Evolutionary conservation across 2,113 vertebrate species (phyloP), one percentile per base, ranked within the genome.

Genomic region (Aythya baeri): DNA sequence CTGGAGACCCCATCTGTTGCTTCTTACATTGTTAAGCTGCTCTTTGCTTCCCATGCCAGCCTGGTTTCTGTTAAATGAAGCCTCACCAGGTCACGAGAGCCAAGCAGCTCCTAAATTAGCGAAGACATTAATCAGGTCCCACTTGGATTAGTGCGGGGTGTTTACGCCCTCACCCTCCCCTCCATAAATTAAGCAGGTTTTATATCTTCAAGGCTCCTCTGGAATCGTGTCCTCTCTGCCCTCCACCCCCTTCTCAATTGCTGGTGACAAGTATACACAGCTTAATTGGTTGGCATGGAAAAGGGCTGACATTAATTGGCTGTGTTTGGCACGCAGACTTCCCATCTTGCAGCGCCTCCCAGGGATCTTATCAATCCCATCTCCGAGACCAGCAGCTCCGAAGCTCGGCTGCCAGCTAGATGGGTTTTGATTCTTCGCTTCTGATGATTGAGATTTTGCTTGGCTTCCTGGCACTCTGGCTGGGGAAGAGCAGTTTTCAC

Each of bases 281-380:
- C 97, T 98, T 97, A 97, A 98, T 97, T 96, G 98, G 97, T 95
- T 98, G 97, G 97, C 97, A 98, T 97, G 97, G 98, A 97, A 96
- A 93, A 96, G 96, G 91, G 88, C 96, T 97, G 97, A 94, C 96
- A 96, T 97, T 97, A 98, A 98, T 97, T 93, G 98, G 96, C 97
- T 96, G 96, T 61, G 96, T 97, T 98, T 97, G 98, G 97, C 97
- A 97, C 21, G 75, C 95, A 74, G 91, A 54, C 85, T 75, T 34
- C 92, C 96, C 67, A 11, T 78, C 88, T 82, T 77, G 52, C 95
- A 89, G 93, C 1, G 79, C 97, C 96, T 97, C 98, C 95, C 96
- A 81, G 97, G 97, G 97, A 97, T 94, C 63, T 96, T 96, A 97
- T 97, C 97, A 96, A 95, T 91, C 96, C 97, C 97, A 94, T 93